A percentile compares a stretch with the other conserved stretches of the same genome.
These are phyloP conservation scores for Henicopernis longicauda DNA, from an alignment of 2,113 vertebrate genomes.

Conservation along the genomic window DNA sequence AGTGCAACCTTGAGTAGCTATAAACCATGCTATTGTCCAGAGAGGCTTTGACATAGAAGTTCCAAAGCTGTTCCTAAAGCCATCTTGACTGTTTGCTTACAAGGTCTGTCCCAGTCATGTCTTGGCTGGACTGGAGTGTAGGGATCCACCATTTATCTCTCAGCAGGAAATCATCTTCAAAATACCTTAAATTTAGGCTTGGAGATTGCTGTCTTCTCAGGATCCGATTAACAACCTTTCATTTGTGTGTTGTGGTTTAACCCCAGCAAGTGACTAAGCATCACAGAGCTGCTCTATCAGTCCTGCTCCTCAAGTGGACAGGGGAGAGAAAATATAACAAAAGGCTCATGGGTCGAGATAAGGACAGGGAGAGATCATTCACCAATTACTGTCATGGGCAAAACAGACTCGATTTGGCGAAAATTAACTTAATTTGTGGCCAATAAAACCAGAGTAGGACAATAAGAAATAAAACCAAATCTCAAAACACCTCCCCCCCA, in stretches of 20 bases:
- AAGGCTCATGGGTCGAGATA: not conserved
- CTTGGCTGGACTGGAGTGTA: not conserved
- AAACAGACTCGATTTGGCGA: too few relatives aligned
- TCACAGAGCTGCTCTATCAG: too few relatives aligned
- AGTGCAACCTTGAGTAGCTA: not conserved
- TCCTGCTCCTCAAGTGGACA: too few relatives aligned
- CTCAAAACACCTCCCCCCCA: too few relatives aligned
- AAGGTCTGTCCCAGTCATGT: not conserved
- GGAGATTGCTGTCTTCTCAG: not conserved
- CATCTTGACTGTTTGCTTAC: not conserved
- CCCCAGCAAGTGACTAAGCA: too few relatives aligned
- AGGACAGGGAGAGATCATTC: too few relatives aligned
- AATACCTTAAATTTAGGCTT: not conserved
- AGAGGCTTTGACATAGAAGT: not conserved
- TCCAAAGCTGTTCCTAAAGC: not conserved
- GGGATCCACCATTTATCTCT: not conserved
- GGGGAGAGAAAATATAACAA: too few relatives aligned
- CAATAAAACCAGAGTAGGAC: too few relatives aligned
- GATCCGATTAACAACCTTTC: not conserved
- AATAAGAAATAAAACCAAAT: too few relatives aligned
- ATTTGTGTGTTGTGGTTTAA: too few relatives aligned
- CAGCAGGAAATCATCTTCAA: not conserved
- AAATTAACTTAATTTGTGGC: too few relatives aligned
- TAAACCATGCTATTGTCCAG: not conserved
- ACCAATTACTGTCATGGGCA: too few relatives aligned